phyloP scores from a whole-genome alignment of 2,888 invertebrate genomes.

The Cordilura impudica region DNA sequence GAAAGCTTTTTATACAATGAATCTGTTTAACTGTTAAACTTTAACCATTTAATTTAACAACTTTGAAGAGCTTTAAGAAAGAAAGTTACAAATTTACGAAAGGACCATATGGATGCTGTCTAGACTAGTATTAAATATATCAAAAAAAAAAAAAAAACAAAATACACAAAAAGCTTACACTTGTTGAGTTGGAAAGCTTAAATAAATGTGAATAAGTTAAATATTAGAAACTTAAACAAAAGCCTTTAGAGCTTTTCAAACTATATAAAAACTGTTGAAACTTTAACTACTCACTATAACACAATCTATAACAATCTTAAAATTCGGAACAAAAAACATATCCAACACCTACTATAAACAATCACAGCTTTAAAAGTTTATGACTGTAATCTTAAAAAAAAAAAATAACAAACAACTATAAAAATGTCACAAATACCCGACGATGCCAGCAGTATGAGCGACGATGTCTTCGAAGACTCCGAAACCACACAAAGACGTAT shows the following conservation, averaged over 20 bases:
- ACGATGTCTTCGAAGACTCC: constrained; percentile 88
- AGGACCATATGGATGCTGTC: constrained; percentile 28
- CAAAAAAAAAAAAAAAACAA: neutral
- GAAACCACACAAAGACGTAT: constrained; percentile 77
- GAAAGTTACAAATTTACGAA: neutral
- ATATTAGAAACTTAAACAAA: constrained; percentile 4
- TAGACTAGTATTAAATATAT: neutral
- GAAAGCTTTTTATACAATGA: neutral
- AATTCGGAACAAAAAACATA: constrained; percentile 2
- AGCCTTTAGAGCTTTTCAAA: neutral
- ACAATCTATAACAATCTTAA: constrained; percentile 6
- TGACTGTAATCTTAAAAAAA: constrained; percentile 1
- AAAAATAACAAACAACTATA: neutral
- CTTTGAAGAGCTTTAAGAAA: neutral
- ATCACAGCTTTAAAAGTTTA: constrained; percentile 15
- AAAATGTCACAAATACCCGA: constrained; percentile 81
- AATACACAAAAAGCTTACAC: neutral
- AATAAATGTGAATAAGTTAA: neutral
- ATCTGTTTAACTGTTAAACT: neutral
- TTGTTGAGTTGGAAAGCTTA: neutral
- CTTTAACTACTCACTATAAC: constrained; percentile 4
- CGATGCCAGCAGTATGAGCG: constrained; percentile 85
- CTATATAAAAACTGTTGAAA: constrained; percentile 15
- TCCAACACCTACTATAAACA: neutral
- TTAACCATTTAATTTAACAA: neutral